These are phyloP conservation scores for Caenorhabditis elegans DNA, from an alignment of 1,140 invertebrate species.

Conservation along the genomic window DNA sequence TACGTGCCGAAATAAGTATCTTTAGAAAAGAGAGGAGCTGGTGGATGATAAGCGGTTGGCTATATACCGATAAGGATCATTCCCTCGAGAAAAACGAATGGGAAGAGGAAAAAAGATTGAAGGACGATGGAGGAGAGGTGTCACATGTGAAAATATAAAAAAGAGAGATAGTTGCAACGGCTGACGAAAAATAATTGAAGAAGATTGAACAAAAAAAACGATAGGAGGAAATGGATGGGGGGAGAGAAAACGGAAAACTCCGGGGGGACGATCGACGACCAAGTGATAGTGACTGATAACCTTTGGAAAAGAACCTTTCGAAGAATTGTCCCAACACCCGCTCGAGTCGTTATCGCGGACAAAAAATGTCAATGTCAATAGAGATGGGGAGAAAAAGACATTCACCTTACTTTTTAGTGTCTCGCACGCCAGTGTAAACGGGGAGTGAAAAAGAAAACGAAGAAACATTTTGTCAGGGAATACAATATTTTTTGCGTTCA, in stretches of 20 bases:
- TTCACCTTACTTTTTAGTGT: slow-evolving; percentile 25
- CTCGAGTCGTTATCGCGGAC: not conserved
- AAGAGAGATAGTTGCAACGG: not conserved
- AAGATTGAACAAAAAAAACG: not conserved
- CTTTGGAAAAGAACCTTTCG: not conserved
- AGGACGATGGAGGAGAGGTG: not conserved
- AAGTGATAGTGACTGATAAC: not conserved
- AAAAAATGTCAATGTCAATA: slow-evolving; percentile 32
- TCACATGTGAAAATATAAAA: slow-evolving; percentile 31
- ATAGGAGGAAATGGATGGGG: not conserved
- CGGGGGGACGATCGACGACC: not conserved
- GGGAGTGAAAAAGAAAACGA: not conserved
- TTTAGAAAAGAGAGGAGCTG: not conserved
- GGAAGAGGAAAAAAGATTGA: too few relatives aligned
- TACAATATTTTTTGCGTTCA: not conserved
- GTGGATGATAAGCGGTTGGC: not conserved
- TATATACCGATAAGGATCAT: slow-evolving; percentile 14
- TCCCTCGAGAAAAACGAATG: not conserved
- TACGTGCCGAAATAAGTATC: slow-evolving; percentile 18
- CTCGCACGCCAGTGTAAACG: not conserved
- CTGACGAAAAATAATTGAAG: not conserved
- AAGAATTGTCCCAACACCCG: not conserved
- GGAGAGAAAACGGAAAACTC: not conserved
- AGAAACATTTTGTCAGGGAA: slow-evolving; percentile 10
- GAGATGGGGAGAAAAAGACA: slow-evolving; percentile 1